A percentile compares a stretch with the other conserved stretches of the same genome.
These are phyloP conservation scores for Spisula subtruncata DNA, from an alignment of 2,888 invertebrate species.

Conservation along the genomic window DNA sequence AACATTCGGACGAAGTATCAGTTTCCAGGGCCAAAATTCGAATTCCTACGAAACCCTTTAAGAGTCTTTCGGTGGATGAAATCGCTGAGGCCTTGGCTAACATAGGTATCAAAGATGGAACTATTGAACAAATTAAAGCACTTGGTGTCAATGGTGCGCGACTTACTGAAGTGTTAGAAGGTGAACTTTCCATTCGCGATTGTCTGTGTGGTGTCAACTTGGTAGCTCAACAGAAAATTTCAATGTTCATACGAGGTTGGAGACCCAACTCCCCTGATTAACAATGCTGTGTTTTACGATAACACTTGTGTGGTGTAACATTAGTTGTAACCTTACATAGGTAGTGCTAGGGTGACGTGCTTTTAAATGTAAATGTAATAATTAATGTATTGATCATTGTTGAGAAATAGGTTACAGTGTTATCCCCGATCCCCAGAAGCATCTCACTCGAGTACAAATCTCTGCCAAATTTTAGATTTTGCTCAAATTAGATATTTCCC, in stretches of 20 bases:
- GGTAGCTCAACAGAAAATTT: constrained; percentile 77
- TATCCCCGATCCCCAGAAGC: no score
- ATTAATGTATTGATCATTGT: no score
- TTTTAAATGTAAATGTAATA: no score
- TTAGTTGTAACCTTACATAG: no score
- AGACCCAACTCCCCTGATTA: constrained; percentile 55
- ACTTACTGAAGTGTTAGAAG: constrained; percentile 69
- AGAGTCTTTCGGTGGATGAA: constrained; percentile 64
- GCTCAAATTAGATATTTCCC: no score
- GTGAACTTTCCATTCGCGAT: constrained; percentile 64
- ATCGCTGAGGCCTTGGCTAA: constrained; percentile 66
- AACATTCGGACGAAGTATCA: constrained; percentile 23
- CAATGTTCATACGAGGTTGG: constrained; percentile 78
- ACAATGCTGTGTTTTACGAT: neutral
- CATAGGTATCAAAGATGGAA: constrained; percentile 72
- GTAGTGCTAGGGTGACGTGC: no score
- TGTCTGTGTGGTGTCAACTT: constrained; percentile 72
- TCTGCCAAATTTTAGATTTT: no score
- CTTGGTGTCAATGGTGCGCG: constrained; percentile 72
- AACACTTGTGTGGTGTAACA: no score
- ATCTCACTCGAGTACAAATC: no score
- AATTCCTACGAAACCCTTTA: constrained; percentile 44
- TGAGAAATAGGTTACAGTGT: no score
- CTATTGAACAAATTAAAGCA: constrained; percentile 65
- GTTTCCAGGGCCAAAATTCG: constrained; percentile 39